Base-by-base conservation (phyloP, 2,888 invertebrate genomes). In the Mythimna impura region DNA sequence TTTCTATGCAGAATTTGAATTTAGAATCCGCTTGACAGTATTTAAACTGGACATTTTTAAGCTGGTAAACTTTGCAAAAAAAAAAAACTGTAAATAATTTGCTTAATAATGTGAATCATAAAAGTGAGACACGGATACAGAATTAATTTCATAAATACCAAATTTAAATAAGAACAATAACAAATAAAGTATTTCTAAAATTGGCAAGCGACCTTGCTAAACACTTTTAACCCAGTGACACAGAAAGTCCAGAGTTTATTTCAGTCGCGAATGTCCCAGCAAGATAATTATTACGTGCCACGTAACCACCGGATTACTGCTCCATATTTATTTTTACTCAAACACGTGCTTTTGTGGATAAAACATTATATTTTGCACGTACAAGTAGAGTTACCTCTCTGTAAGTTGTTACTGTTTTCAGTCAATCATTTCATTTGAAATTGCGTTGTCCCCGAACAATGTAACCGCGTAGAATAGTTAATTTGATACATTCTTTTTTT, bases 191-290 rank as follows among this genome's bases (percentile, higher is more conserved):
- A 62, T 43, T 8, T 10, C 64, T 57, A 72, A 82, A 78, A 76
- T 76, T 84, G 20, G 66, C 70, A 50, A 47, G 66, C 79, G 89
- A 84, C 91, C 92, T 92, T 91, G 90, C 72, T 76, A 66, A 83
- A 81, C 55, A 83, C 79, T 89, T 86, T 85, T 88, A 90, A 89
- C 91, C 84, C 74, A 70, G 81, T 85, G 81, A 92, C 89, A 90
- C 88, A 90, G 86, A 89, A 77, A 82, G 82, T 82, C 83, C 71
- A 74, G 74, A 73, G 86, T 79, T 86, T 89, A 89, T 89, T 91
- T 89, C 80, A 82, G 83, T 81, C 78, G 74, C 36, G 78, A 78
- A 73, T 78, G 62, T 82, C 78, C 80, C 84, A 62, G 81, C 81
- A 78, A 83, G 78, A 73, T 83, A 82, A 87, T 84, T 83, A 79